Conservation (phyloP, 1,140 invertebrate species). For the Aphidius gifuensis region DNA sequence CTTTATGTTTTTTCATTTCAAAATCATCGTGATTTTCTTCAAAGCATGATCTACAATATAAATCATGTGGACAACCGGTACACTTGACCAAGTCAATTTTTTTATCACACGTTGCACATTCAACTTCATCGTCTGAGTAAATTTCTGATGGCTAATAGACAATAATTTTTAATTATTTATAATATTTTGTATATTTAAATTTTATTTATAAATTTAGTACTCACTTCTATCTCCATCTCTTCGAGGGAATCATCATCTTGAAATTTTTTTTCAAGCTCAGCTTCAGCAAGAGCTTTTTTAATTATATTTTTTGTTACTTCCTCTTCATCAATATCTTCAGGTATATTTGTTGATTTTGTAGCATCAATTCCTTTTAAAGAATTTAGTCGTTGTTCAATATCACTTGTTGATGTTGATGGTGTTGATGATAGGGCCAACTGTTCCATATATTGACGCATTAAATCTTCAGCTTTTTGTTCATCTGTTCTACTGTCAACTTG, state of each 20-base stretch:
- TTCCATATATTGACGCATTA: conserved; percentile 43
- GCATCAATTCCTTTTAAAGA: conserved; percentile 34
- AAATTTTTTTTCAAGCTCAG: conserved; percentile 40
- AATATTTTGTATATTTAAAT: not conserved
- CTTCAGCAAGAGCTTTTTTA: conserved; percentile 42
- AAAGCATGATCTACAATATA: conserved; percentile 44
- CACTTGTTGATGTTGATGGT: conserved; percentile 24
- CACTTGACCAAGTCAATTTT: conserved; percentile 36
- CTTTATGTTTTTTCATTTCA: conserved; percentile 37
- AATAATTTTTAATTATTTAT: conserved; percentile 8
- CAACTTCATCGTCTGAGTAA: conserved; percentile 26
- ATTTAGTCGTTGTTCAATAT: conserved; percentile 38
- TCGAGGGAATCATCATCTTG: conserved; percentile 29
- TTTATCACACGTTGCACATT: conserved; percentile 42
- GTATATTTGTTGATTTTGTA: conserved; percentile 24
- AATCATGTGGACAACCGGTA: conserved; percentile 38
- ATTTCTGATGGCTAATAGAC: conserved; percentile 9
- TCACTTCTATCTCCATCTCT: conserved; percentile 35
- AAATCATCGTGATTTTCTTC: conserved; percentile 41
- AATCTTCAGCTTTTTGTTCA: conserved; percentile 46
- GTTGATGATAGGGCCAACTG: conserved; percentile 34
- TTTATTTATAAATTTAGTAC: conserved; percentile 8
- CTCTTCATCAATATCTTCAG: conserved; percentile 34
- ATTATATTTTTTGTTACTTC: conserved; percentile 40
- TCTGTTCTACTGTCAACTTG: conserved; percentile 42